Evolutionary conservation across 2,888 invertebrate species (phyloP).

Genomic region (Eupithecia centaureata): DNA sequence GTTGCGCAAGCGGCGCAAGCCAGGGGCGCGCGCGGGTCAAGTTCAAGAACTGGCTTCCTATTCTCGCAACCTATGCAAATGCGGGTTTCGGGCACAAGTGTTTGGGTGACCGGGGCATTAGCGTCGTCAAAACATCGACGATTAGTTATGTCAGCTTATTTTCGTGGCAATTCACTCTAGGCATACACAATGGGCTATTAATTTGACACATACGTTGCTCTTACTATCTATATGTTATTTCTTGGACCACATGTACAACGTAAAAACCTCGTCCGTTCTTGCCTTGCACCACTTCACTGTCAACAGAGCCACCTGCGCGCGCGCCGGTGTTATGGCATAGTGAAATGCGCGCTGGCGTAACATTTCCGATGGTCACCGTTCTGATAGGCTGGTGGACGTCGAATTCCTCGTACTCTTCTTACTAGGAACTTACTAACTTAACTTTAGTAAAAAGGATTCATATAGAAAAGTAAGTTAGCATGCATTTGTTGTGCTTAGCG

Average conservation of each 20-base stretch:
- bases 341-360: slow-evolving; percentile 24
- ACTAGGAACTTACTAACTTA: not conserved
- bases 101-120: slow-evolving; percentile 4
- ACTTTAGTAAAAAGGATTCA: not conserved
- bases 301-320: not conserved
- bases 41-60: slow-evolving; percentile 43
- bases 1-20: slow-evolving; percentile 54
- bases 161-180: not conserved
- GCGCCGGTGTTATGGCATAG: slow-evolving; percentile 16
- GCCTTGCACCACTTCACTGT: not conserved
- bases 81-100: slow-evolving; percentile 4
- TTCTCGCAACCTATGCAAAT: slow-evolving; percentile 34
- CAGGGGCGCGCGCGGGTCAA: slow-evolving; percentile 51
- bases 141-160: not conserved
- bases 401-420: not conserved
- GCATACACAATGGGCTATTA: not conserved
- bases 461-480: no score
- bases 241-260: not conserved
- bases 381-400: slow-evolving; percentile 3
- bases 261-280: not conserved
- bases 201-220: not conserved
- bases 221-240: no score
- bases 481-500: no score
- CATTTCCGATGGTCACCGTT: slow-evolving; percentile 12
- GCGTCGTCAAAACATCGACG: not conserved